phyloP scores from a whole-genome alignment of 2,888 invertebrate species.

The Eupithecia abbreviata region DNA sequence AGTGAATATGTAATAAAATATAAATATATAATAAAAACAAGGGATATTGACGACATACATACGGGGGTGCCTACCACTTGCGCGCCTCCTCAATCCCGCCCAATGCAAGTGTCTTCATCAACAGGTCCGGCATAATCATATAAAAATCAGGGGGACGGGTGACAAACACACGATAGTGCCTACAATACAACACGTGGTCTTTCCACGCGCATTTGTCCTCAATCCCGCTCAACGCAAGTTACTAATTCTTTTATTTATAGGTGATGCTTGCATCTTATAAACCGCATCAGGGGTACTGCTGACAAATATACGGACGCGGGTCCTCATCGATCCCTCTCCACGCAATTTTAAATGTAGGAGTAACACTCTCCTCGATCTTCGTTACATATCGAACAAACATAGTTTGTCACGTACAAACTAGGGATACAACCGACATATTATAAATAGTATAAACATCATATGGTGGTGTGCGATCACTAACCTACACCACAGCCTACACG shows the following conservation, averaged over 20 bases:
- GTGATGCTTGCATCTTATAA: too few relatives aligned
- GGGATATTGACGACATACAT: conserved; percentile 60
- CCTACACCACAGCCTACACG: too few relatives aligned
- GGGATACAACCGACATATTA: not conserved
- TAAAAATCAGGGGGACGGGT: too few relatives aligned
- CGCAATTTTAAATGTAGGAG: conserved; percentile 9
- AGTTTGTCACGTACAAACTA: not conserved
- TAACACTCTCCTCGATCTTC: not conserved
- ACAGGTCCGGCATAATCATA: too few relatives aligned
- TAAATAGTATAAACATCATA: not conserved
- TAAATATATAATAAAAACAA: conserved; percentile 29
- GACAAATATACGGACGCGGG: conserved; percentile 64
- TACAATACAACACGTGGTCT: too few relatives aligned
- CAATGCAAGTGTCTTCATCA: conserved; percentile 68
- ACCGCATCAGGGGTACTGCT: too few relatives aligned
- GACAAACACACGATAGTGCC: too few relatives aligned
- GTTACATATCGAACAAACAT: not conserved
- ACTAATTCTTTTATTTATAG: too few relatives aligned
- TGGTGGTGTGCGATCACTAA: not conserved
- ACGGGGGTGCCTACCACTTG: conserved; percentile 75
- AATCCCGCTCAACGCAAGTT: too few relatives aligned
- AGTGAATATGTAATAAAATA: conserved; percentile 23
- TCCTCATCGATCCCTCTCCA: conserved; percentile 77
- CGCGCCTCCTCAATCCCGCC: conserved; percentile 77
- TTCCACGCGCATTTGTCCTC: too few relatives aligned